These are phyloP conservation scores for Lepilemur ruficaudatus DNA, from an alignment of 2,797 vertebrate species.

Conservation along the genomic window DNA sequence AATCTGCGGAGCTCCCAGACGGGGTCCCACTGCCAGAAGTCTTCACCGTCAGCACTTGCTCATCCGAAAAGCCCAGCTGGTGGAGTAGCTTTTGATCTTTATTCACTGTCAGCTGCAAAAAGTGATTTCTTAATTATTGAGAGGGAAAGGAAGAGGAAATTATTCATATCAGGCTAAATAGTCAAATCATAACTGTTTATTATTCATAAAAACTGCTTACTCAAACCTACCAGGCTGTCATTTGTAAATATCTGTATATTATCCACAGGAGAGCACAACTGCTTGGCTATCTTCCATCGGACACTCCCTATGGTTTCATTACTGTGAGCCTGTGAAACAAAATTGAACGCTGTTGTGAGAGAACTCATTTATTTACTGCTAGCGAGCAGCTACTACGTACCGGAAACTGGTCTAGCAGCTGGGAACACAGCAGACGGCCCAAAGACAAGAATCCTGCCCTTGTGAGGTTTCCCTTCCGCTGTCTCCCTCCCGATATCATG, in stretches of 20 bases:
- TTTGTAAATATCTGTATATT: slow-evolving; percentile 99
- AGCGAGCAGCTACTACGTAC: not conserved
- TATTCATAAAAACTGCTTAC: not conserved
- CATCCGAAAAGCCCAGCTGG: slow-evolving; percentile 96
- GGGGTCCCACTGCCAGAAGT: slow-evolving; percentile 97
- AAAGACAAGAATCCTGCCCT: not conserved
- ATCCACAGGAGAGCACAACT: slow-evolving; percentile 96
- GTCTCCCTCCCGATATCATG: not conserved
- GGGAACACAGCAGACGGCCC: not conserved
- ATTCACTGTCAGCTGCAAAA: slow-evolving; percentile 94
- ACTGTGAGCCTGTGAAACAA: slow-evolving; percentile 93
- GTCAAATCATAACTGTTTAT: not conserved
- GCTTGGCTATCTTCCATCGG: slow-evolving; percentile 97
- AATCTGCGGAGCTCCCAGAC: slow-evolving; percentile 95
- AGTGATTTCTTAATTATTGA: slow-evolving; percentile 61
- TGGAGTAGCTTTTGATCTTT: slow-evolving; percentile 99
- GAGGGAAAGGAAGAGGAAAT: not conserved
- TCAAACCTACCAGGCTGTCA: slow-evolving; percentile 94
- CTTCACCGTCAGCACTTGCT: slow-evolving; percentile 97
- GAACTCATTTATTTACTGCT: not conserved
- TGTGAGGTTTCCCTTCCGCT: not conserved
- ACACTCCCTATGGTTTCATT: slow-evolving; percentile 98
- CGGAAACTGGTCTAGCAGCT: not conserved
- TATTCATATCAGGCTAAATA: not conserved
- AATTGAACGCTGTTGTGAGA: not conserved